Evolutionary conservation across 2,888 invertebrate genomes (phyloP).

Genomic region (Caenorhabditis sp.): DNA sequence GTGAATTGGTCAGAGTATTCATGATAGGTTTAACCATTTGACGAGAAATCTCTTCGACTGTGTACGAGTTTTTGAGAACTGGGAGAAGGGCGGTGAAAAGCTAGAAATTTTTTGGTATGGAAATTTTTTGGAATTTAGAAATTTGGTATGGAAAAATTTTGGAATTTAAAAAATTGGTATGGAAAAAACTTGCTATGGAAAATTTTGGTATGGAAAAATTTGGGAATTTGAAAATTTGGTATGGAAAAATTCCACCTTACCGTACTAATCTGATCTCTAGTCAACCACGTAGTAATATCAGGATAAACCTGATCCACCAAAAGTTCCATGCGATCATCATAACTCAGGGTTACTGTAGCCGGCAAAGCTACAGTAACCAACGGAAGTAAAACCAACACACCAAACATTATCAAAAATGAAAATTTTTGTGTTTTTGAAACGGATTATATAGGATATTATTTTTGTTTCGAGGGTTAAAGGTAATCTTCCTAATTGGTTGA

Average conservation of each 20-base stretch:
- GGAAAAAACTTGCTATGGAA: conserved; percentile 11
- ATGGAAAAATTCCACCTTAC: conserved; percentile 2
- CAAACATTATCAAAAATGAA: too few relatives aligned
- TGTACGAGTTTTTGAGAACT: background rate
- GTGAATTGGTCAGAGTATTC: conserved; percentile 9
- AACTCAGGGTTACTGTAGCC: background rate
- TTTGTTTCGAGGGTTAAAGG: too few relatives aligned
- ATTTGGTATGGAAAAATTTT: conserved; percentile 18
- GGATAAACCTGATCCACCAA: conserved; percentile 32
- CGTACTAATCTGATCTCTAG: conserved; percentile 10
- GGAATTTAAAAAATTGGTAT: background rate
- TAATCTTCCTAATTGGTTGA: background rate
- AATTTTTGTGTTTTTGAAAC: too few relatives aligned
- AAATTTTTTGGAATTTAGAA: conserved; percentile 8
- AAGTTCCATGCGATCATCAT: conserved; percentile 18
- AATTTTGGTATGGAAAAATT: conserved; percentile 18
- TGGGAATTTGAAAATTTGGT: background rate
- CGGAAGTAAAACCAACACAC: background rate
- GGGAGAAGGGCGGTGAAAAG: background rate
- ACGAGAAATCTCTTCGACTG: background rate
- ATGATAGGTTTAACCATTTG: conserved; percentile 21
- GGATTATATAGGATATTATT: too few relatives aligned
- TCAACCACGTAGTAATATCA: conserved; percentile 27
- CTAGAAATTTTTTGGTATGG: background rate
- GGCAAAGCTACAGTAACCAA: background rate